Base-by-base conservation (phyloP, 2,113 vertebrate species). In the Callospermophilus lateralis region DNA sequence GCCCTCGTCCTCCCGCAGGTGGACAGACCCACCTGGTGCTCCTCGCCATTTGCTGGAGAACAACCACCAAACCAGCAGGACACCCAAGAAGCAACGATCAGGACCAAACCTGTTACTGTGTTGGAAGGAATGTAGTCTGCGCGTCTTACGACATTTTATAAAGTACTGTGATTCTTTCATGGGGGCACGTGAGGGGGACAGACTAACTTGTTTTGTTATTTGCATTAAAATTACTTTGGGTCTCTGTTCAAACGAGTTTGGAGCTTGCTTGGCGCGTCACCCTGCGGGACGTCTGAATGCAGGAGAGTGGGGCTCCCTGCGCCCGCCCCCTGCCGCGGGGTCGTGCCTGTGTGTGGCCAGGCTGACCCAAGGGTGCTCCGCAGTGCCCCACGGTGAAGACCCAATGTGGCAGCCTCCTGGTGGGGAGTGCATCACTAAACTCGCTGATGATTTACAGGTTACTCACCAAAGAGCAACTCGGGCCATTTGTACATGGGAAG, bases 221-320 rank as follows among this genome's bases (percentile, higher is more conserved):
- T 85, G 90, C 95, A 95, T 97, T 97, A 97, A 98, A 97, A 95
- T 94, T 39, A 84, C 92, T 93, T 89, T 28, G 92, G 81, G 96
- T 90, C 89, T 98, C 87, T 91, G 89, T 96, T 95, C 55, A 10
- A 34, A 34, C 34, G 79, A 84, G 84, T 95, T 89, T 84, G 83
- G 55, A 61, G 55, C 67, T 61, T 85, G 76, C 32, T 55, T 86
- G 42, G 37, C 51, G 53, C 42, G 68, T 48, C 32, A 78, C 74
- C 72, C 22, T 30, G 42, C 0, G 13, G 68, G 78, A 65, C 55
- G 28, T 16, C 32, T 32, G 37, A 4, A 26, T 22, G 3, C 16
- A 4, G 70, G 81, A 15, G 16, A 51, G 4, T 10, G 1, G 39
- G 80, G 34, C 6, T 1, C 28, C 16, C 16, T 3, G 4, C 22